Evolutionary conservation across 1,140 invertebrate species (phyloP).

Genomic region (Odontomachus brunneus): DNA sequence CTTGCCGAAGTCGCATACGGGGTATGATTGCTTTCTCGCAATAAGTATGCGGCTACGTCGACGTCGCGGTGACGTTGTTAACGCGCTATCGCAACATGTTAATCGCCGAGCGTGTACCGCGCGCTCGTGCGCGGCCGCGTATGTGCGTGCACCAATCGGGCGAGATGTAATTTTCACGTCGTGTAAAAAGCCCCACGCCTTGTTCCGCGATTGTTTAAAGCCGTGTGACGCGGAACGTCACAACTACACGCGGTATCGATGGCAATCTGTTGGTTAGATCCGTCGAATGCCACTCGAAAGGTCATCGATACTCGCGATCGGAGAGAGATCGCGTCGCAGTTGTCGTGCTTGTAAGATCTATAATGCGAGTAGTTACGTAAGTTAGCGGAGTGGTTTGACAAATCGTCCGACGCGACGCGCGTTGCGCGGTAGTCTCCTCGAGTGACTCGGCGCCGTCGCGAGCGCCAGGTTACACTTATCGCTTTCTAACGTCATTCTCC

Average conservation of each 20-base stretch:
- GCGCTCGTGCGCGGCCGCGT: neutral
- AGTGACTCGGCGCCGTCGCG: constrained; percentile 12
- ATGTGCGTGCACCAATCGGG: neutral
- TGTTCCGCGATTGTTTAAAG: constrained; percentile 42
- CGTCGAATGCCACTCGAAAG: constrained; percentile 45
- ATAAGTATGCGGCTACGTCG: constrained; percentile 43
- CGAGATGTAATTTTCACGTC: constrained; percentile 19
- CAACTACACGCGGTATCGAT: constrained; percentile 31
- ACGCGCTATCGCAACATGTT: constrained; percentile 62
- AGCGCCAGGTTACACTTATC: constrained; percentile 17
- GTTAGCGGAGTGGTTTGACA: constrained; percentile 33
- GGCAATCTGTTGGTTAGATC: constrained; percentile 30
- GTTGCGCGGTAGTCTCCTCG: constrained; percentile 32
- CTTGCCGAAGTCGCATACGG: constrained; percentile 43
- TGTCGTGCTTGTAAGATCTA: constrained; percentile 7
- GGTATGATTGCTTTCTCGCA: constrained; percentile 61
- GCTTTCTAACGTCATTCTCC: constrained; percentile 38
- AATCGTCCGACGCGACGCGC: constrained; percentile 26
- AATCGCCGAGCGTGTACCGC: constrained; percentile 18
- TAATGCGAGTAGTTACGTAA: constrained; percentile 42
- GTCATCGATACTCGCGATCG: constrained; percentile 50
- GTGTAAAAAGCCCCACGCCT: constrained; percentile 29
- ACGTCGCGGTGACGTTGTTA: constrained; percentile 44
- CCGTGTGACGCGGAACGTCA: constrained; percentile 26
- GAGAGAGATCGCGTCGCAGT: constrained; percentile 13